phyloP scores from a whole-genome alignment of 2,113 vertebrate genomes.

The Cottus gobio region DNA sequence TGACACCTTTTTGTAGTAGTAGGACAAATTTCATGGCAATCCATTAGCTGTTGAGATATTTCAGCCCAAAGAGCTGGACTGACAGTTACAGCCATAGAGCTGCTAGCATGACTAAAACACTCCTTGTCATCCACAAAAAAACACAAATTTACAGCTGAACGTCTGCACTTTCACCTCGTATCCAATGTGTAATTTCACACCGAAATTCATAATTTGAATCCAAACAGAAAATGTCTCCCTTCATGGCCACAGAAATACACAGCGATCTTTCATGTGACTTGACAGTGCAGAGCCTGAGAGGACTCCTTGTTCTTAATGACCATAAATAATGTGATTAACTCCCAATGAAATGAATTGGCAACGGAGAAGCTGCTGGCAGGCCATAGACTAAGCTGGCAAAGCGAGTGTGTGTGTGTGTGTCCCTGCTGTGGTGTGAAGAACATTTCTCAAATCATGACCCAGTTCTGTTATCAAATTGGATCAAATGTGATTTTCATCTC shows the following conservation, averaged over 20 bases:
- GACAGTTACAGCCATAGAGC: neutral
- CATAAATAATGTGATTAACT: constrained; percentile 74
- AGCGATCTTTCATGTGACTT: constrained; percentile 25
- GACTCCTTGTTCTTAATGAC: constrained; percentile 65
- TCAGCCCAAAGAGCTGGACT: neutral
- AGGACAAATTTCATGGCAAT: neutral
- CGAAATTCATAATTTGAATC: constrained; percentile 24
- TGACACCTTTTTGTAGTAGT: too few species aligned
- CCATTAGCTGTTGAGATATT: neutral
- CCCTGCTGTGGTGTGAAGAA: constrained; percentile 65
- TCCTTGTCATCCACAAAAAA: neutral
- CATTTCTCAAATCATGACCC: constrained; percentile 77
- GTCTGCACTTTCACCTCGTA: constrained; percentile 25
- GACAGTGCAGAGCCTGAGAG: constrained; percentile 48
- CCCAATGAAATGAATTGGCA: constrained; percentile 70
- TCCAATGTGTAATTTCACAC: constrained; percentile 38
- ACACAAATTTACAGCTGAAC: constrained; percentile 5
- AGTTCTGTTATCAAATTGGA: constrained; percentile 77
- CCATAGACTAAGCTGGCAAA: constrained; percentile 56
- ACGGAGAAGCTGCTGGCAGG: constrained; percentile 61
- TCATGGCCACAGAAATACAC: constrained; percentile 7
- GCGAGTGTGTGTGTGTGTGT: constrained; percentile 26
- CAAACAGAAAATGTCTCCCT: constrained; percentile 25
- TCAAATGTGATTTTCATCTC: constrained; percentile 70
- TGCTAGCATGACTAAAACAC: neutral